Conservation (phyloP, 30 jellyfish, hydroid and myxozoan genomes). For the Aurelia aurita complex sp. Pacific region DNA sequence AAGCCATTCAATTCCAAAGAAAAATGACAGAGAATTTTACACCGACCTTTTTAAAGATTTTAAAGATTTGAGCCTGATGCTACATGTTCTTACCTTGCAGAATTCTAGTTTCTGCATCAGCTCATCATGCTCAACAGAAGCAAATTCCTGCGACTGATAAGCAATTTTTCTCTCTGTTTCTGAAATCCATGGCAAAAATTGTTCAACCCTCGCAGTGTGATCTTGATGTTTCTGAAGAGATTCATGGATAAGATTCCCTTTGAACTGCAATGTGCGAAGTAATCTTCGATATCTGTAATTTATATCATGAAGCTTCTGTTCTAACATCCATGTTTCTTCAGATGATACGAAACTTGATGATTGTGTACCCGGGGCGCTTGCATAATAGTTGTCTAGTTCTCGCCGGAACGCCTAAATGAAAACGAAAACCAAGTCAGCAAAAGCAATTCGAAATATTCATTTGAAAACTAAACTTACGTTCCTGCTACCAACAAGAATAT, state of each 20-base stretch:
- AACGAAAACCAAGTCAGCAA: no score
- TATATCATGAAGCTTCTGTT: conserved; percentile 91
- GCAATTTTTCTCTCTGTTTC: conserved; percentile 96
- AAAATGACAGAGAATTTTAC: no score
- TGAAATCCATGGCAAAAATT: conserved; percentile 96
- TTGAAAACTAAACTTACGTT: no score
- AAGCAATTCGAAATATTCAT: no score
- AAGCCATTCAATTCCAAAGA: no score
- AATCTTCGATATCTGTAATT: conserved; percentile 87
- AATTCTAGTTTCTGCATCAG: conserved; percentile 57
- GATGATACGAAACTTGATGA: conserved; percentile 78
- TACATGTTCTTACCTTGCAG: conserved; percentile 36
- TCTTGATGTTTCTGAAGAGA: conserved; percentile 92
- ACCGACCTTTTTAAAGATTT: no score
- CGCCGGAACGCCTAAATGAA: conserved; percentile 83
- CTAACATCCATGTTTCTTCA: conserved; percentile 95
- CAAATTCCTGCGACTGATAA: conserved; percentile 75
- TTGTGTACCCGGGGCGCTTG: conserved; percentile 89
- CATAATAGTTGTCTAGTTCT: conserved; percentile 87
- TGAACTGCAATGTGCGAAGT: conserved; percentile 81
- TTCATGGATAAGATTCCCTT: conserved; percentile 88
- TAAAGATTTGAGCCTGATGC: no score
- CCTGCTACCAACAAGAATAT: no score
- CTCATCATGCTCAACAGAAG: conserved; percentile 55
- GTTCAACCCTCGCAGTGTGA: conserved; percentile 73